Conservation (phyloP, 2,888 invertebrate genomes). For the Drosophila affinis region DNA sequence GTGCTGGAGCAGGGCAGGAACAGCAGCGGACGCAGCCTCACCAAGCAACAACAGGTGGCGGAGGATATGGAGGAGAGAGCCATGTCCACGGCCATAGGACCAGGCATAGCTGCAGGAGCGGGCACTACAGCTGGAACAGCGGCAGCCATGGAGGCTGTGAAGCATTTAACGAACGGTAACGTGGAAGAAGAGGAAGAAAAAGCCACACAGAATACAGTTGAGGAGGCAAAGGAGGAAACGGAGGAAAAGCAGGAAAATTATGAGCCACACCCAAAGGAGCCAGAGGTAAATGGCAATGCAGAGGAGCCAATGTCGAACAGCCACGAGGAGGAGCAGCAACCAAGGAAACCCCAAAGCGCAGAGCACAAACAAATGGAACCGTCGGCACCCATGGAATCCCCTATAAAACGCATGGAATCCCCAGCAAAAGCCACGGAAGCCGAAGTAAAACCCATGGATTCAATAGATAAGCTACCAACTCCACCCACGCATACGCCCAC, state of each 20-base stretch:
- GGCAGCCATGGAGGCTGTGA: constrained; percentile 62
- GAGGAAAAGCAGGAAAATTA: constrained; percentile 10
- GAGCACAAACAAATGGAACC: constrained; percentile 34
- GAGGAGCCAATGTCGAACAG: neutral
- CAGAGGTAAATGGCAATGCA: constrained; percentile 44
- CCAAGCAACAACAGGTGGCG: constrained; percentile 46
- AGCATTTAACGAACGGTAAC: constrained; percentile 58
- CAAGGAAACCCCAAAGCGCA: neutral
- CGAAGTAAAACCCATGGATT: constrained; percentile 4
- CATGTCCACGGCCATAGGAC: constrained; percentile 40
- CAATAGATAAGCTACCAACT: constrained; percentile 50
- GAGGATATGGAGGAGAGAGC: constrained; percentile 42
- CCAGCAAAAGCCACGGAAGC: neutral
- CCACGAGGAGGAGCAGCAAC: neutral
- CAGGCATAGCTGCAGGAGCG: constrained; percentile 31
- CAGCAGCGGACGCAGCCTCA: constrained; percentile 55
- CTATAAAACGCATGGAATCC: neutral
- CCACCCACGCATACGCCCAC: constrained; percentile 51
- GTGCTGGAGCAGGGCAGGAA: constrained; percentile 34
- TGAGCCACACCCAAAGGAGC: constrained; percentile 1
- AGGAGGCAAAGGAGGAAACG: neutral
- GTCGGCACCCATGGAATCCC: constrained; percentile 57
- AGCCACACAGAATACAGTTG: neutral
- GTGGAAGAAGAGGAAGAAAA: constrained; percentile 25
- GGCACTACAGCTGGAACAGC: constrained; percentile 34